Base-by-base conservation (phyloP, 2,113 vertebrate genomes). In the Typhlomys cinereus region DNA sequence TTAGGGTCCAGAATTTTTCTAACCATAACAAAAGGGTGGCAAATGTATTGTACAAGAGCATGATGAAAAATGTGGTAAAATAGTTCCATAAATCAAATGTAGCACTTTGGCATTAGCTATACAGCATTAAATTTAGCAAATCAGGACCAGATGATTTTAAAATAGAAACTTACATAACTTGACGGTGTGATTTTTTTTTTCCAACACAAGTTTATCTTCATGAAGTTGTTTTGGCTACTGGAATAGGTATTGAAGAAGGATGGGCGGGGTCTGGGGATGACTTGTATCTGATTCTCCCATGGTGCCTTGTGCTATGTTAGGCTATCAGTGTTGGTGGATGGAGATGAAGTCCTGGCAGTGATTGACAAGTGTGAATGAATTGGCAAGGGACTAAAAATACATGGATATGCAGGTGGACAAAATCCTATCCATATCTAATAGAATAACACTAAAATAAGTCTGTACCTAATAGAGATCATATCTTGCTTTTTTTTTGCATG, bases 111-210 rank as follows among this genome's bases (percentile, higher is more conserved):
- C 98, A 95, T 87, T 91, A 96, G 94, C 94, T 97, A 91, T 95
- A 97, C 97, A 96, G 96, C 97, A 97, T 97, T 98, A 98, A 98
- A 98, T 98, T 97, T 97, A 98, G 98, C 95, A 98, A 98, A 98
- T 98, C 97, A 97, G 97, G 97, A 98, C 96, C 98, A 98, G 98
- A 98, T 98, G 98, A 98, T 96, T 97, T 97, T 97, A 97, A 98
- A 98, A 98, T 98, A 98, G 98, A 98, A 98, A 96, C 98, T 98
- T 98, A 98, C 97, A 98, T 98, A 98, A 98, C 97, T 96, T 97
- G 96, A 97, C 81, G 46, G 94, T 21, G 0, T 93, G 84, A 96
- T 96, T 92, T 93, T 93, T 89, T 94, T 41, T 48, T 1, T 21
- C 94, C 95, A 96, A 93, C 90, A 93, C 59, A 92, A 97, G 88